Evolutionary conservation across 2,888 invertebrate species (phyloP).

Genomic region (Philereme vetulata): DNA sequence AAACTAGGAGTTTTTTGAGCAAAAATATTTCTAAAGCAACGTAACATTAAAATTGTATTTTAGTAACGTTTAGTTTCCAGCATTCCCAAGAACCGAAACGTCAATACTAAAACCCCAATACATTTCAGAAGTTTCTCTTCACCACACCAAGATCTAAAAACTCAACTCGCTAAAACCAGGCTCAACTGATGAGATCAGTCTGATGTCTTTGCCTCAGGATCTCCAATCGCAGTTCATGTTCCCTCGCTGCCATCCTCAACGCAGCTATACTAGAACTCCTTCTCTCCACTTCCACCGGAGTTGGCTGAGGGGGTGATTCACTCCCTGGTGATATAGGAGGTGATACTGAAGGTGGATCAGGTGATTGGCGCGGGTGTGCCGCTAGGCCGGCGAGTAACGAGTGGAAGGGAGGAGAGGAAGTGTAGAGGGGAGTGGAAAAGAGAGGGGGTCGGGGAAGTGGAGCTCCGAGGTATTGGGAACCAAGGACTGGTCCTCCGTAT

Average conservation of each 20-base stretch:
- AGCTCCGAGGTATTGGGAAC: constrained; percentile 80
- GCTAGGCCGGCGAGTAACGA: constrained; percentile 73
- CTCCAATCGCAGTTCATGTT: constrained; percentile 93
- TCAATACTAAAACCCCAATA: neutral
- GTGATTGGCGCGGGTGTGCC: constrained; percentile 77
- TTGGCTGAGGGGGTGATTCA: constrained; percentile 77
- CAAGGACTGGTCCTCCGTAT: constrained; percentile 69
- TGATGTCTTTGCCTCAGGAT: constrained; percentile 90
- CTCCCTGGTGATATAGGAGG: constrained; percentile 82
- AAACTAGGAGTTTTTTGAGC: too few relatives aligned
- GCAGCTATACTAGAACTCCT: constrained; percentile 95
- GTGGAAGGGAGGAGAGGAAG: constrained; percentile 77
- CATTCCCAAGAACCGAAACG: neutral
- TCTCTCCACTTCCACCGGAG: constrained; percentile 89
- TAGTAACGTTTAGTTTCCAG: neutral
- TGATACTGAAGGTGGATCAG: constrained; percentile 77
- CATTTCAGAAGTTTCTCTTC: neutral
- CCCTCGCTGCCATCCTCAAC: constrained; percentile 93
- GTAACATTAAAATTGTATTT: too few relatives aligned
- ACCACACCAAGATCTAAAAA: constrained; percentile 8
- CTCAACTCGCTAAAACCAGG: constrained; percentile 27
- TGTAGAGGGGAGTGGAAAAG: constrained; percentile 87
- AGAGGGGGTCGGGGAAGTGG: constrained; percentile 74
- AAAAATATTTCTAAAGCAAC: too few relatives aligned
- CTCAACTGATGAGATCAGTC: constrained; percentile 91